Evolutionary conservation across 2,113 vertebrate genomes (phyloP).

Genomic region (Genyomyrus donnyi): DNA sequence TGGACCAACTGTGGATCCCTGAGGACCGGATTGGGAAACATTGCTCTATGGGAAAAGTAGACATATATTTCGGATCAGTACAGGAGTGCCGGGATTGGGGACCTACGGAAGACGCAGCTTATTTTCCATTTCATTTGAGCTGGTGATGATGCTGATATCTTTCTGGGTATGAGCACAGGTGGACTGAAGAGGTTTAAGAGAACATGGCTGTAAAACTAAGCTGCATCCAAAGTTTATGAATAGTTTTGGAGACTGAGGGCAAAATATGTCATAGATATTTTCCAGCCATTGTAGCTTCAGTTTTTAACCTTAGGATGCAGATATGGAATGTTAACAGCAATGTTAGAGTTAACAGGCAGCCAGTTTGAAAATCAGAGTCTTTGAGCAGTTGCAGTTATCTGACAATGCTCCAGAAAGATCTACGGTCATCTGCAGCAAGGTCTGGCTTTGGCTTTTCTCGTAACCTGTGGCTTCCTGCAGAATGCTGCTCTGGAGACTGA

Average conservation of each 20-base stretch:
- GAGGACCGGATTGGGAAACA: neutral
- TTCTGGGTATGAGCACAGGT: neutral
- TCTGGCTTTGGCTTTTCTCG: neutral
- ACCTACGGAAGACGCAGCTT: neutral
- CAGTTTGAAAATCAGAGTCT: neutral
- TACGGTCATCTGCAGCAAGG: neutral
- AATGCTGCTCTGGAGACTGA: slow-evolving; percentile 84
- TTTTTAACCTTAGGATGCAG: neutral
- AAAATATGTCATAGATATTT: neutral
- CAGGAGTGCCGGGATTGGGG: neutral
- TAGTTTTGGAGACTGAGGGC: neutral
- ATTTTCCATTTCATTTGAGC: neutral
- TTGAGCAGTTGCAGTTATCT: neutral
- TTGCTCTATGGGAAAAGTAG: neutral
- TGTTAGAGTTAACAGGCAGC: neutral
- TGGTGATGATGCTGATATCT: neutral
- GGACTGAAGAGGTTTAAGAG: neutral
- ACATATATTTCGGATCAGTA: neutral
- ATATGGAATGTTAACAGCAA: neutral
- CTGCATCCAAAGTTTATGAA: no score
- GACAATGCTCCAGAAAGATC: neutral
- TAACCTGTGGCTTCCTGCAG: slow-evolving; percentile 46
- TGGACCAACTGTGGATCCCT: neutral
- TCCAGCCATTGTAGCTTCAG: neutral
- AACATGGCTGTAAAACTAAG: neutral